phyloP scores from a whole-genome alignment of 2,797 vertebrate species.

The Platyrinchus mystaceus region DNA sequence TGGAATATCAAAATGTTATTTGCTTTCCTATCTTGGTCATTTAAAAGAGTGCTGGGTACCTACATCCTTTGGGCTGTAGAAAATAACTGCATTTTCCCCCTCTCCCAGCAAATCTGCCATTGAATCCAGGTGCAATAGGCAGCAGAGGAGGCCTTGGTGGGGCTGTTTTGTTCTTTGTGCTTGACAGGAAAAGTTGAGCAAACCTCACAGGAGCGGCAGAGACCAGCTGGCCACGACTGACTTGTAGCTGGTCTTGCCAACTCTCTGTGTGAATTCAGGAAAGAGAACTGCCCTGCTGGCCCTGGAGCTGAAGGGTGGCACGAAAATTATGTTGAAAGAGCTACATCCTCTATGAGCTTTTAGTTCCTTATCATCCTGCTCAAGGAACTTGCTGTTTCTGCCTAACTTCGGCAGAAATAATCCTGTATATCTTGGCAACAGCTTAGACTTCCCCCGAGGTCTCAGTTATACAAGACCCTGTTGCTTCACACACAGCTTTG shows the following conservation, averaged over 20 bases:
- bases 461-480: neutral
- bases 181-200: neutral
- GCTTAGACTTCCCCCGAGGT: neutral
- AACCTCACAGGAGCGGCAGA: neutral
- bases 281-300: neutral
- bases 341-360: neutral
- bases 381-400: conserved; percentile 10
- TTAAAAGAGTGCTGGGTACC: neutral
- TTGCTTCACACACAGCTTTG: neutral
- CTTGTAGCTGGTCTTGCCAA: neutral
- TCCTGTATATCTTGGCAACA: neutral
- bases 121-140: neutral
- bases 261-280: neutral
- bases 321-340: neutral
- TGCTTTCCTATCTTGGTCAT: neutral
- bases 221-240: neutral
- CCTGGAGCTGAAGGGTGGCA: neutral
- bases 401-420: neutral
- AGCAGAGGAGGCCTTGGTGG: neutral
- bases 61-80: neutral
- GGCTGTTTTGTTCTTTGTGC: neutral
- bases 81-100: neutral
- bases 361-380: neutral
- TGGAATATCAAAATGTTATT: neutral
- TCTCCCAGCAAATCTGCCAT: neutral